Base-by-base conservation (phyloP, 1,140 invertebrate species). In the Lerema accius region DNA sequence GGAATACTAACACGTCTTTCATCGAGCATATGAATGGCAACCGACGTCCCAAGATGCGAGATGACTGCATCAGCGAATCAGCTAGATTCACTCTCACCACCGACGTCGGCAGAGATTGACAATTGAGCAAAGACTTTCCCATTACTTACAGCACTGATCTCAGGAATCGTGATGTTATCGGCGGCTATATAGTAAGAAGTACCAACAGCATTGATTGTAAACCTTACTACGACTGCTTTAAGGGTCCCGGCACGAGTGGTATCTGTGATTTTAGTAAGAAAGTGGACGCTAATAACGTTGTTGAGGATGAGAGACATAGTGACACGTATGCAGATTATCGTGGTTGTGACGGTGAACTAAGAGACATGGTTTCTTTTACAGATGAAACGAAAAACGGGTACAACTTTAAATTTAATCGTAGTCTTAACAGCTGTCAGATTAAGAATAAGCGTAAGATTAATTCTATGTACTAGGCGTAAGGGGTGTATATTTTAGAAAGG, bases 21-120 rank as follows among this genome's bases (percentile, higher is more conserved):
- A 89, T 91, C 23, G 89, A 91, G 19, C 85, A 89, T 39, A 77
- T 85, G 68, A 92, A 92, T 62, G 86, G 86, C 0, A 90, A 86
- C 37, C 42, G 85, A 56, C 51, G 80, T 9, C 71, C 72, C 0
- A 90, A 89, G 63, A 62, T 80, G 6, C 58, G 87, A 9, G 84
- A 90, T 6, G 87, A 91, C 45, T 86, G 89, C 0, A 78, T 92
- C 48, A 91, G 89, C 40, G 90, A 92, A 61, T 86, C 86, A 0
- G 81, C 82, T 7, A 79, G 89, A 26, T 89, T 91, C 65, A 90
- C 88, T 14, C 51, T 88, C 5, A 77, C 85, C 0, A 84, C 87
- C 0, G 90, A 91, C n/a, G 73, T 79, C 5, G 74, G 78, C 62
- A 81, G 76, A 71, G 87, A 90, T 83, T 90, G 87, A 90, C 87